phyloP scores from a whole-genome alignment of 1,140 invertebrate genomes.

The Drosophila yakuba region DNA sequence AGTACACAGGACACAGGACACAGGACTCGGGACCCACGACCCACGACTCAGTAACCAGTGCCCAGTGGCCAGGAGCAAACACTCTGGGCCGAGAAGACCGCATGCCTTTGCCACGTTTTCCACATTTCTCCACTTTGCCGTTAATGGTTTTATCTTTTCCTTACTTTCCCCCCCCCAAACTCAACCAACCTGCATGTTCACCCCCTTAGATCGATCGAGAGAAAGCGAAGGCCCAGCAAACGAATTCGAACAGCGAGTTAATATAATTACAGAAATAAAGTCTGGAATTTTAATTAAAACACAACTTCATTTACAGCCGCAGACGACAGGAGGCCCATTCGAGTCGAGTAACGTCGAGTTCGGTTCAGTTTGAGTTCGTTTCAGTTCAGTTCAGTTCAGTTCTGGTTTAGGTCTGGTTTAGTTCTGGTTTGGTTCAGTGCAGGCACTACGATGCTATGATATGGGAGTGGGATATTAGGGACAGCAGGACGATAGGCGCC shows the following conservation, averaged over 20 bases:
- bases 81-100: conserved; percentile 38
- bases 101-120: conserved; percentile 80
- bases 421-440: background rate
- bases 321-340: conserved; percentile 61
- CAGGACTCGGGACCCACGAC: background rate
- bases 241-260: conserved; percentile 79
- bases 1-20: background rate
- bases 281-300: conserved; percentile 84
- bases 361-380: background rate
- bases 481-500: background rate
- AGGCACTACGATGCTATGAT: background rate
- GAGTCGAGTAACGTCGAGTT: conserved; percentile 1
- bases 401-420: background rate
- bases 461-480: background rate
- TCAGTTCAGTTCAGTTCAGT: background rate
- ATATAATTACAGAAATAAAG: conserved; percentile 84
- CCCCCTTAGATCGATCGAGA: conserved; percentile 66
- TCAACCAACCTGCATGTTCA: background rate
- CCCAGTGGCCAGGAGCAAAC: conserved; percentile 5
- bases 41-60: background rate
- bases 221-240: conserved; percentile 9
- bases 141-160: conserved; percentile 78
- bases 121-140: conserved; percentile 73
- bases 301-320: conserved; percentile 83
- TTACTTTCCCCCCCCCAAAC: conserved; percentile 27